Percentiles rank a stretch among this genome's conserved stretches.
phyloP scores from a whole-genome alignment of 2,113 vertebrate genomes.

The Agapornis roseicollis region DNA sequence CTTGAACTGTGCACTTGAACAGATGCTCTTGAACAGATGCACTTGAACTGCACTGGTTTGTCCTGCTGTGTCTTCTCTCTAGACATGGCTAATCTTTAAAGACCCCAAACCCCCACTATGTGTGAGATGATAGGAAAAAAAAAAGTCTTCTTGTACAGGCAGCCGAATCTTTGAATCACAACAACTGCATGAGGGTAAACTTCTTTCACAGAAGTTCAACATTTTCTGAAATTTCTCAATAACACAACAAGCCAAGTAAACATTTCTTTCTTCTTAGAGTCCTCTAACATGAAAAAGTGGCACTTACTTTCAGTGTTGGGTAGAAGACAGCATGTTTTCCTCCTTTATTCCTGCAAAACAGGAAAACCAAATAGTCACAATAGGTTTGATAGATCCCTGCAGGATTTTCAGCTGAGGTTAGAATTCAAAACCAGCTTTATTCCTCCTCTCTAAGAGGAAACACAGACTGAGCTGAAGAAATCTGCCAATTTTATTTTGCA shows the following conservation, averaged over 20 bases:
- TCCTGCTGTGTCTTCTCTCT: not conserved
- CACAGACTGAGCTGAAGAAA: not conserved
- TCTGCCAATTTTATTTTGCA: not conserved
- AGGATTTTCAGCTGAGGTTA: not conserved
- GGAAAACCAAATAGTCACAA: not conserved
- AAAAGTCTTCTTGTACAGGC: not conserved
- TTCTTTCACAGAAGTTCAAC: not conserved
- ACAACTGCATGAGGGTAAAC: not conserved
- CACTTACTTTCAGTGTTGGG: conserved; percentile 88
- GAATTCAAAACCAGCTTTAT: not conserved
- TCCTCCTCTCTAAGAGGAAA: not conserved
- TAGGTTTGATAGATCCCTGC: not conserved
- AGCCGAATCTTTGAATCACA: not conserved
- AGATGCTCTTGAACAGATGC: not conserved
- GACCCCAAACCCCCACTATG: not conserved
- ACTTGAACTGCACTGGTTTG: not conserved
- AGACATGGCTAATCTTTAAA: not conserved
- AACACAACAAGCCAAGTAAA: not conserved
- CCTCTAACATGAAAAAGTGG: not conserved
- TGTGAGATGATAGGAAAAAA: not conserved
- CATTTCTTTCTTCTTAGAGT: not conserved
- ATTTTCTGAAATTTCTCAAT: not conserved
- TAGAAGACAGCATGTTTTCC: conserved; percentile 88
- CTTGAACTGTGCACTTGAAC: not conserved
- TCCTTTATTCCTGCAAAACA: conserved; percentile 82